phyloP scores from a whole-genome alignment of 2,888 invertebrate genomes.

The Lasius platythorax region DNA sequence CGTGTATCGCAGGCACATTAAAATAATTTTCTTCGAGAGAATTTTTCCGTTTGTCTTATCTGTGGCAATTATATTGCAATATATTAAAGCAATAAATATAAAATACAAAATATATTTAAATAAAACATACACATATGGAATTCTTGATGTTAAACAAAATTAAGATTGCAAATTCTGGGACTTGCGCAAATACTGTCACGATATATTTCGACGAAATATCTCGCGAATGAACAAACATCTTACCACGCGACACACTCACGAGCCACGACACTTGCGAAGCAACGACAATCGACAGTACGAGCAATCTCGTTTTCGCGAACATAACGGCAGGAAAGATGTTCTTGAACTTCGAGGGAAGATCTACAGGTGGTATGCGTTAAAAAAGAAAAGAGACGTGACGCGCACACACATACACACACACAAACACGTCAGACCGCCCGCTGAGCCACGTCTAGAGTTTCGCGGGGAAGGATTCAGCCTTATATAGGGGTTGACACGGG shows the following conservation, averaged over 20 bases:
- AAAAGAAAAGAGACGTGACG: conserved; percentile 1
- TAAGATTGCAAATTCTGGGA: not conserved
- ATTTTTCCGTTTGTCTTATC: not conserved
- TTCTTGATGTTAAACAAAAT: not conserved
- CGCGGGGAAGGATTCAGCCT: conserved; percentile 77
- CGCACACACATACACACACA: conserved; percentile 26
- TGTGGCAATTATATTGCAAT: not conserved
- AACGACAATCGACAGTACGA: conserved; percentile 40
- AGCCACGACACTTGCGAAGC: conserved; percentile 48
- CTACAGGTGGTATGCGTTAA: conserved; percentile 6
- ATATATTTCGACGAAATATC: not conserved
- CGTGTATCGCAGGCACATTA: not conserved
- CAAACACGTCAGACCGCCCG: conserved; percentile 70
- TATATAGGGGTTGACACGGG: conserved; percentile 77
- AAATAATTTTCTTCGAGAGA: not conserved
- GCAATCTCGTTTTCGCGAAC: conserved; percentile 45
- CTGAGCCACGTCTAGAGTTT: conserved; percentile 78
- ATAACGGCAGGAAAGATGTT: not conserved
- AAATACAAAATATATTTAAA: conserved; percentile 6
- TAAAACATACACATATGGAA: not conserved
- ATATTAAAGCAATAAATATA: not conserved
- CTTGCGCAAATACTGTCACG: not conserved
- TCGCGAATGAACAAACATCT: conserved; percentile 21
- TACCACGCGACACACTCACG: conserved; percentile 61
- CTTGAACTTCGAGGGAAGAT: not conserved